Percentiles rank a stretch among this genome's conserved stretches.
Evolutionary conservation across 2,113 vertebrate species (phyloP).

Genomic region (Aptenodytes forsteri): DNA sequence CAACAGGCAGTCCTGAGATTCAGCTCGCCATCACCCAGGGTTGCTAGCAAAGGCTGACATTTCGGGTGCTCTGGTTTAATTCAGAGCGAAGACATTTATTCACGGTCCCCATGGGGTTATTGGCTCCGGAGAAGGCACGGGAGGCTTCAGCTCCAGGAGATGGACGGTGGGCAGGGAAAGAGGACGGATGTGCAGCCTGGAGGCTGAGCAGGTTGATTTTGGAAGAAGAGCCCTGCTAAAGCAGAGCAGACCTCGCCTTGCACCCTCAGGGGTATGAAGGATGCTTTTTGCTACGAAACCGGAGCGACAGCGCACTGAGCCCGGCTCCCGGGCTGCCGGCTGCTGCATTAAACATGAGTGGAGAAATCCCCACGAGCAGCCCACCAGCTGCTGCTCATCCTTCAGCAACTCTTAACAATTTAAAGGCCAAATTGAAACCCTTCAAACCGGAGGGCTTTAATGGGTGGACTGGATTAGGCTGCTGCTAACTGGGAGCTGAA

Average conservation of each 20-base stretch:
- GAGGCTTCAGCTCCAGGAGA: background rate
- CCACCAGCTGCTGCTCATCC: background rate
- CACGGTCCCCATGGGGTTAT: background rate
- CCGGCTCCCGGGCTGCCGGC: background rate
- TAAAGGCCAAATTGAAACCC: background rate
- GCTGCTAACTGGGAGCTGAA: background rate
- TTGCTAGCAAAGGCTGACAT: background rate
- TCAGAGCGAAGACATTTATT: background rate
- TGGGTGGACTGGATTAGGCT: background rate
- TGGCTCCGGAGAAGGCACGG: background rate
- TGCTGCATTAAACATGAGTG: background rate
- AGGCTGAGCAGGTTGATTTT: background rate
- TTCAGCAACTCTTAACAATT: background rate
- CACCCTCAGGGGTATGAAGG: background rate
- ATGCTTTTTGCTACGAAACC: background rate
- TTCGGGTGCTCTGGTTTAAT: background rate
- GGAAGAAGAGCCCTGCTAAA: background rate
- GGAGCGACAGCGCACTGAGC: background rate
- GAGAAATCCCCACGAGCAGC: background rate
- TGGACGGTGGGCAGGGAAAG: background rate
- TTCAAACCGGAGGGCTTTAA: background rate
- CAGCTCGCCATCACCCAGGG: background rate
- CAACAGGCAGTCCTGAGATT: background rate
- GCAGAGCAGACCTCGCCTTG: background rate
- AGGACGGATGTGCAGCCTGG: accelerated